Conservation (phyloP, 2,888 invertebrate species). For the Keiferia lycopersicella region DNA sequence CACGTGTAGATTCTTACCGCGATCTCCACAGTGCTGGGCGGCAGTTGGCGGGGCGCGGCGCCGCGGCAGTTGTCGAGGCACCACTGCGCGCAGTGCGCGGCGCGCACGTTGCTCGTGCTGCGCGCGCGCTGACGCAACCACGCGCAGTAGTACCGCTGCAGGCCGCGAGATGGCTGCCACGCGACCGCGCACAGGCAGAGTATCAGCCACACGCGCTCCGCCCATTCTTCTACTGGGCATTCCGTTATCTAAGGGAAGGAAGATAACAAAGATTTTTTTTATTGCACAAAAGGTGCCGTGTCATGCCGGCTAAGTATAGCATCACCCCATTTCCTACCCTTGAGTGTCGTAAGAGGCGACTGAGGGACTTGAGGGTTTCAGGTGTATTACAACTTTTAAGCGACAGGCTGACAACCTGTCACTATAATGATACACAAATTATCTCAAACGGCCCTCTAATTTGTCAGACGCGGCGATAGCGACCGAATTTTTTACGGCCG, state of each 20-base stretch:
- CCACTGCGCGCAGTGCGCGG: constrained; percentile 94
- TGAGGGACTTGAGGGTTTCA: too few relatives aligned
- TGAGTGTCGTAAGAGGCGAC: too few relatives aligned
- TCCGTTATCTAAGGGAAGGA: constrained; percentile 83
- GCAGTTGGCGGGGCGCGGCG: constrained; percentile 90
- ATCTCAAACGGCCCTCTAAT: too few relatives aligned
- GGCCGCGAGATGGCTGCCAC: constrained; percentile 93
- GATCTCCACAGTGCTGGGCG: constrained; percentile 96
- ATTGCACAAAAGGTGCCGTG: too few relatives aligned
- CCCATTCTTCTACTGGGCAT: constrained; percentile 91
- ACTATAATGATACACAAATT: too few relatives aligned
- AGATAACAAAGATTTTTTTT: too few relatives aligned
- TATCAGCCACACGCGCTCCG: constrained; percentile 93
- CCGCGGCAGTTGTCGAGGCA: constrained; percentile 96
- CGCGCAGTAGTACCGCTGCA: constrained; percentile 88
- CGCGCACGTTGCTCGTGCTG: constrained; percentile 47
- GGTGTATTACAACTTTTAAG: too few relatives aligned
- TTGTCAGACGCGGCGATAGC: too few relatives aligned
- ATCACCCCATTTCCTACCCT: too few relatives aligned
- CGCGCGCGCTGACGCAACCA: constrained; percentile 68
- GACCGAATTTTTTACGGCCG: too few relatives aligned
- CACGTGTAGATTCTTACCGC: constrained; percentile 80
- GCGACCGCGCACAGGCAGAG: constrained; percentile 95
- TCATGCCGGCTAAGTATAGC: too few relatives aligned
- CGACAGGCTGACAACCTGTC: too few relatives aligned